phyloP scores from a whole-genome alignment of 2,113 vertebrate species.

The Pluvialis apricaria region DNA sequence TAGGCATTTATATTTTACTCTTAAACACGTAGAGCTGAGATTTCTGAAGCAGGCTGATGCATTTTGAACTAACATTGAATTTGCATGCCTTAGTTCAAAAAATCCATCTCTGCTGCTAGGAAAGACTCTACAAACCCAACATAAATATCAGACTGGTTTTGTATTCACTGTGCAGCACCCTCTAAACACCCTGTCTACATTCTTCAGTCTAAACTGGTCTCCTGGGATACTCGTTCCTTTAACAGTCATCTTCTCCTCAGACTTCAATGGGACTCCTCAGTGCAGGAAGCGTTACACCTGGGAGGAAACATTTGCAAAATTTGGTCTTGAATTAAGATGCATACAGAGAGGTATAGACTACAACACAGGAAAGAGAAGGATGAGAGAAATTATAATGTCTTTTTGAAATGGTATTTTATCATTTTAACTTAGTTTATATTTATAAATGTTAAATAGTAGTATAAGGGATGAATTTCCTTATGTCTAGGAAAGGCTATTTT shows the following conservation, averaged over 20 bases:
- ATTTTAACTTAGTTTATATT: not conserved
- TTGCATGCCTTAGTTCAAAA: not conserved
- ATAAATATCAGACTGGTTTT: not conserved
- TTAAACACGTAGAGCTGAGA: not conserved
- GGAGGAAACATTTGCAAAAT: not conserved
- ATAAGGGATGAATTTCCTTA: not conserved
- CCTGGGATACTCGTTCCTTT: not conserved
- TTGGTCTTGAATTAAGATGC: not conserved
- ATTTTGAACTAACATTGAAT: not conserved
- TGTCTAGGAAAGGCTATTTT: not conserved
- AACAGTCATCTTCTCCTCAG: not conserved
- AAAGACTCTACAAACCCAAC: not conserved
- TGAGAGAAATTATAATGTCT: not conserved
- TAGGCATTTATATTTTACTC: not conserved
- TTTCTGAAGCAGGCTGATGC: not conserved
- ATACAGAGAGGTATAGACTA: not conserved
- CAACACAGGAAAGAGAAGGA: not conserved
- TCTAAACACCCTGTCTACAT: not conserved
- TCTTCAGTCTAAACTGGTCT: not conserved
- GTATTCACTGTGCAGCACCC: not conserved
- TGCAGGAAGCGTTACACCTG: not conserved
- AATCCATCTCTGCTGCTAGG: not conserved
- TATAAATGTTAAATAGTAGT: not conserved
- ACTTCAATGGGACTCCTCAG: not conserved
- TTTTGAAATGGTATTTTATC: not conserved